Base-by-base conservation (phyloP, 2,888 invertebrate species). In the Noctua comes region DNA sequence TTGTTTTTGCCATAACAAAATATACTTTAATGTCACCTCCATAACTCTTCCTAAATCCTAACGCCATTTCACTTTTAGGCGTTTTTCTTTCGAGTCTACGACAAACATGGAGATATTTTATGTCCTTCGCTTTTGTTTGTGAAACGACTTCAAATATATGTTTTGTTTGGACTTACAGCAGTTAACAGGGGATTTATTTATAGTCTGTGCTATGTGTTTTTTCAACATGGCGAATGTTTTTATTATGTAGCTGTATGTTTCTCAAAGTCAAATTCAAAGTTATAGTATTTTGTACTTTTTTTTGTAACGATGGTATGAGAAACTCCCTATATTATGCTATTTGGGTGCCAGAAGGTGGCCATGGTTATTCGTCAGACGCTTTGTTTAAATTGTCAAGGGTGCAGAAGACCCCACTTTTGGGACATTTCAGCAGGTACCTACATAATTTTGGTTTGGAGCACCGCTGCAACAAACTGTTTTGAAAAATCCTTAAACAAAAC, bases 91-190 rank as follows among this genome's bases (percentile, higher is more conserved):
- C 79, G 18, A 85, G 62, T 71, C 62, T 57, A 73, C 87, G 84
- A 88, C 88, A 89, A 89, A 89, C 88, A 84, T 69, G 79, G 83
- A 88, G 85, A 90, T 89, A 88, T 90, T 89, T 89, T 86, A 90
- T 86, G 84, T 82, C 83, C 79, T 84, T 83, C 76, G 76, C 83
- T 77, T 83, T 85, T 90, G 86, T 86, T 86, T 87, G 86, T 80
- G 82, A 73, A 86, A 86, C 83, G 84, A 85, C 85, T 89, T 88
- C 80, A 87, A 88, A 88, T 88, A 86, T 85, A 86, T 88, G 85
- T 86, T 88, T 86, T 89, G 82, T 88, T 86, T 80, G 64, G 65
- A 65, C 76, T 85, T 85, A 80, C 68, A 79, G 43, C 76, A 62
- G 62, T 80, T 76, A 68, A 48, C 69, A 71, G 68, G 57, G 68